Conservation (phyloP, 2,797 vertebrate genomes). For the Hafferia zeledoni region DNA sequence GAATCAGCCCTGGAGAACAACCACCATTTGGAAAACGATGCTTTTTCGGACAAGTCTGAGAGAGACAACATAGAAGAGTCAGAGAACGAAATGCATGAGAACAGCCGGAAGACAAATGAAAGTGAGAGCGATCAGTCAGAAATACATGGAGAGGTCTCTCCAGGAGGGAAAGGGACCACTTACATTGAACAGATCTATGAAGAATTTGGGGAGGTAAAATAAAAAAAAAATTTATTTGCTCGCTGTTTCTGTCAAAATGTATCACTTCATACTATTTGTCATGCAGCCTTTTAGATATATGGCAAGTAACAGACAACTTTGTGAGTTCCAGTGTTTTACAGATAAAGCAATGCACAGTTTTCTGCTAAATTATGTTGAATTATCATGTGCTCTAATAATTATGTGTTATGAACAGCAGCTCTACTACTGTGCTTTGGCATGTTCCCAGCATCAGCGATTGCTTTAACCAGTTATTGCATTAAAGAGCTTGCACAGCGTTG, state of each 20-base stretch:
- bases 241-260: background rate
- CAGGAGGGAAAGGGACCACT: constrained; percentile 81
- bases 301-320: background rate
- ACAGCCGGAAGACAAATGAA: constrained; percentile 86
- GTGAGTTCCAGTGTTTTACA: background rate
- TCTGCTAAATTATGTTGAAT: constrained; percentile 7
- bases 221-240: background rate
- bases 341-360: background rate
- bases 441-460: background rate
- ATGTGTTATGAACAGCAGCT: background rate
- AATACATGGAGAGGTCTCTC: constrained; percentile 74
- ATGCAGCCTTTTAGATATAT: background rate
- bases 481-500: background rate
- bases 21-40: constrained; percentile 87
- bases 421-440: background rate
- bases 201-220: constrained; percentile 91
- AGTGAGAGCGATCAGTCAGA: constrained; percentile 91
- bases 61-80: constrained; percentile 90
- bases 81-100: constrained; percentile 83
- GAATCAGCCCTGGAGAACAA: constrained; percentile 83
- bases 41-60: constrained; percentile 92
- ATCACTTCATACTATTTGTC: background rate
- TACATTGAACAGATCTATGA: constrained; percentile 91
- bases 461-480: constrained; percentile 25
- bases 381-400: constrained; percentile 17